Percentiles rank a stretch among this genome's conserved stretches.
Evolutionary conservation across 1,140 invertebrate species (phyloP).

Genomic region (Drosophila athabasca): DNA sequence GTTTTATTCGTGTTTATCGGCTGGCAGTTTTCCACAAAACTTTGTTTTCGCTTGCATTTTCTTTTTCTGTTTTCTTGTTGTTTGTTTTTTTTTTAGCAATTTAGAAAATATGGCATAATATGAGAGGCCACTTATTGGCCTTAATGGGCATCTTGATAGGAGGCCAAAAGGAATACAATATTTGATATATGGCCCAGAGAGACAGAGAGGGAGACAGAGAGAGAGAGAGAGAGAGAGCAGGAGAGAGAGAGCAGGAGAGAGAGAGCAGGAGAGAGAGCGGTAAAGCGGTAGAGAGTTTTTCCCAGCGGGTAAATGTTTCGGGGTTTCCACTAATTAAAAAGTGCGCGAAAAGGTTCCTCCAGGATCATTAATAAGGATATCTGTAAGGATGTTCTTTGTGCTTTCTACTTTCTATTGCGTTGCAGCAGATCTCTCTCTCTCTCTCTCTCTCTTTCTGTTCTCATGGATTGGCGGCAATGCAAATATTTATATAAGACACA

Average conservation of each 20-base stretch:
- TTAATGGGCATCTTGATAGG: constrained; percentile 72
- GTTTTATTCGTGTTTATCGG: constrained; percentile 69
- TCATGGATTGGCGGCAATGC: constrained; percentile 60
- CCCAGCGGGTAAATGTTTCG: constrained; percentile 42
- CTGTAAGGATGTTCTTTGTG: constrained; percentile 30
- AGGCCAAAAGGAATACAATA: constrained; percentile 46
- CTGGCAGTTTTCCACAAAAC: constrained; percentile 51
- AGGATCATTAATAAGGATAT: constrained; percentile 81
- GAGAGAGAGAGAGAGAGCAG: not conserved
- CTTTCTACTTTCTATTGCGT: constrained; percentile 26
- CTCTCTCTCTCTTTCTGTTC: constrained; percentile 51
- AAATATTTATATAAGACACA: constrained; percentile 80
- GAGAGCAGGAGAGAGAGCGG: not conserved
- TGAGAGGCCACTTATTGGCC: constrained; percentile 74
- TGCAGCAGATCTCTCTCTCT: constrained; percentile 42
- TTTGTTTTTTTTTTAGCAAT: constrained; percentile 62
- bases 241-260: not conserved
- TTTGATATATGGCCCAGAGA: constrained; percentile 59
- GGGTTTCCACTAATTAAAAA: constrained; percentile 73
- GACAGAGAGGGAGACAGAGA: not conserved
- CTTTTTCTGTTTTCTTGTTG: constrained; percentile 32
- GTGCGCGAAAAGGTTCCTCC: constrained; percentile 42
- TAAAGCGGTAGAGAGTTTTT: not conserved
- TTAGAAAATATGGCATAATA: constrained; percentile 78
- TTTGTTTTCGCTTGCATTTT: constrained; percentile 30